phyloP scores from a whole-genome alignment of 2,113 vertebrate species.

The Tetrao urogallus region DNA sequence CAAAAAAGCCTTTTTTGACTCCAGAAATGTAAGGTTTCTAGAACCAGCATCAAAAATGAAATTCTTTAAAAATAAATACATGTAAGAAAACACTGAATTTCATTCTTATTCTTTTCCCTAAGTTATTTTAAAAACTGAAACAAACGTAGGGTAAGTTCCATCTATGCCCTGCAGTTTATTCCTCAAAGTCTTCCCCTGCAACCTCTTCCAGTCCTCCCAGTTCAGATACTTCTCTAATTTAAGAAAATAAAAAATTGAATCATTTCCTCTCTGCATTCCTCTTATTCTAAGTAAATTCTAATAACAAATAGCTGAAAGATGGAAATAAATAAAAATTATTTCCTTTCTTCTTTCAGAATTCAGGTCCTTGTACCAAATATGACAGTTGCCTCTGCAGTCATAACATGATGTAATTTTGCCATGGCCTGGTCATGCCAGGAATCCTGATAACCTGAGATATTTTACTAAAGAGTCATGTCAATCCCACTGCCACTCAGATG shows the following conservation, averaged over 20 bases:
- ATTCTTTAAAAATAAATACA: neutral
- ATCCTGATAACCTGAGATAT: neutral
- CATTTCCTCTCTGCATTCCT: neutral
- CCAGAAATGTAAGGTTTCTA: neutral
- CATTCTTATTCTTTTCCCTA: neutral
- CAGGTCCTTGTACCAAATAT: neutral
- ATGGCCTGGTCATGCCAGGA: neutral
- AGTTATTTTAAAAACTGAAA: neutral
- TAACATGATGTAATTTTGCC: neutral
- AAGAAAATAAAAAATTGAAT: neutral
- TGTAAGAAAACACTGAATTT: neutral
- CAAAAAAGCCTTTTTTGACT: neutral
- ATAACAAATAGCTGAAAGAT: neutral
- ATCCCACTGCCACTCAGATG: fast-evolving
- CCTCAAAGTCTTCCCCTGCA: neutral
- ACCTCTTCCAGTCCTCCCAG: neutral
- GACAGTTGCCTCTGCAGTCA: neutral
- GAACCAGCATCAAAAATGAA: neutral
- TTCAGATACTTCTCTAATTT: neutral
- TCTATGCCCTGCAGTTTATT: neutral
- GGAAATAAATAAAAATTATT: neutral
- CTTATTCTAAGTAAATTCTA: neutral
- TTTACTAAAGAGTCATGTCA: neutral
- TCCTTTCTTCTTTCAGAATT: neutral
- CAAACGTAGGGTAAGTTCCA: neutral